Conservation (phyloP, 2,113 vertebrate genomes). For the Egretta garzetta region DNA sequence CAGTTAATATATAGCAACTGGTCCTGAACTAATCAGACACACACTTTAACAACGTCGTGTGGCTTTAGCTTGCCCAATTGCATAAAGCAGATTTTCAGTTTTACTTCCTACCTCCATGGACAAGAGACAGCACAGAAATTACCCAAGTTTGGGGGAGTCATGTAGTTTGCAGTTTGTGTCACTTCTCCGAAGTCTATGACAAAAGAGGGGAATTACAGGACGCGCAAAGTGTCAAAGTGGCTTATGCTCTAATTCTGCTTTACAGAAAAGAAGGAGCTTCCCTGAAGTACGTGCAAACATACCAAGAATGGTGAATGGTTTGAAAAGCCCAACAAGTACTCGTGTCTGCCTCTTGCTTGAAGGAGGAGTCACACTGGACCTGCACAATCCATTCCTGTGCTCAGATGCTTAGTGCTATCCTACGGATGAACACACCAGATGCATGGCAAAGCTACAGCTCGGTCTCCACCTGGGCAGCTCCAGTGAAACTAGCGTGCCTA, state of each 20-base stretch:
- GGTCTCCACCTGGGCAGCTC: background rate
- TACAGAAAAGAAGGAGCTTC: background rate
- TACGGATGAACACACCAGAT: background rate
- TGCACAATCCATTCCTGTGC: fast-evolving
- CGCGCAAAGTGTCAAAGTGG: background rate
- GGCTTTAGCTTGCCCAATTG: background rate
- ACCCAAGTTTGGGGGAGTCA: background rate
- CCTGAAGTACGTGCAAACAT: background rate
- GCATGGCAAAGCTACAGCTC: background rate
- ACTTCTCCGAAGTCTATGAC: background rate
- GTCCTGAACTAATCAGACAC: background rate
- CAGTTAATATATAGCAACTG: background rate
- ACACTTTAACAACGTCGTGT: background rate
- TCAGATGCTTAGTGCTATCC: background rate
- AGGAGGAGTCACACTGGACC: fast-evolving
- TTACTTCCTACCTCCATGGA: background rate
- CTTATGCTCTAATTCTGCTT: background rate
- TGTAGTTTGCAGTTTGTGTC: background rate
- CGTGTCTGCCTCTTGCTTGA: background rate
- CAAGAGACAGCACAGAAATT: background rate
- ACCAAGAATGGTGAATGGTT: background rate
- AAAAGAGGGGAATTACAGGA: background rate
- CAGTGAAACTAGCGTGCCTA: fast-evolving
- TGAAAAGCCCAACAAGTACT: background rate
- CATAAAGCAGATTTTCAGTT: background rate